Percentiles rank a stretch among this genome's conserved stretches.
These are phyloP conservation scores for Furcula furcula DNA, from an alignment of 2,888 invertebrate species.

Conservation along the genomic window DNA sequence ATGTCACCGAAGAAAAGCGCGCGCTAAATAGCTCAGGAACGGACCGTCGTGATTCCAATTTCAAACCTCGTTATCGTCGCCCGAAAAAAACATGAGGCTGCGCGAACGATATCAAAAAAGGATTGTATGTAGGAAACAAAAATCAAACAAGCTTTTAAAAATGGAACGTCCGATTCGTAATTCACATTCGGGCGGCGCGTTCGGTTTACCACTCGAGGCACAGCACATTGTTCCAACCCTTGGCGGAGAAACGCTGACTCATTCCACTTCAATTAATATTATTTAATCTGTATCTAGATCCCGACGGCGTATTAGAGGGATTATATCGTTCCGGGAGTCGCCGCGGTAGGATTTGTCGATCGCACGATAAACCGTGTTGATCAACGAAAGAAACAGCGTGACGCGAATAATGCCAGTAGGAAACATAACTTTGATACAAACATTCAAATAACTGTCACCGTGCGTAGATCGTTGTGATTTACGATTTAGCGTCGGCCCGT, in stretches of 20 bases:
- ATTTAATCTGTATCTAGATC: conserved; percentile 69
- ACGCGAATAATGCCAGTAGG: conserved; percentile 50
- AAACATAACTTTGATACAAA: conserved; percentile 48
- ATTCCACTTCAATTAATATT: conserved; percentile 73
- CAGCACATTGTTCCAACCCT: conserved; percentile 60
- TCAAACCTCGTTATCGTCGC: conserved; percentile 69
- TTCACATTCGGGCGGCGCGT: conserved; percentile 26
- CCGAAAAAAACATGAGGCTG: conserved; percentile 44
- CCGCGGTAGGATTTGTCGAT: conserved; percentile 55
- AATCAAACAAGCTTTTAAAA: conserved; percentile 46
- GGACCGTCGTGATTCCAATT: conserved; percentile 67
- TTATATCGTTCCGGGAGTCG: conserved; percentile 60
- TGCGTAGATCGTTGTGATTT: conserved; percentile 50
- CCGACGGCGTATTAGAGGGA: conserved; percentile 65
- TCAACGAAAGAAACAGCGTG: conserved; percentile 49
- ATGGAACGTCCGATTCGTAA: conserved; percentile 32
- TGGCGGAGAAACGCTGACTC: conserved; percentile 56
- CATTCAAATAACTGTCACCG: conserved; percentile 50
- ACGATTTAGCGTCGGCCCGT: conserved; percentile 33
- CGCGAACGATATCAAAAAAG: conserved; percentile 58
- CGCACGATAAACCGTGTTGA: conserved; percentile 50
- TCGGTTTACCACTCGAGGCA: conserved; percentile 20
- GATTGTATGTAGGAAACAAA: conserved; percentile 40
- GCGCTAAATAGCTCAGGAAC: conserved; percentile 62
- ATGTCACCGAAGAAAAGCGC: conserved; percentile 52